Base-by-base conservation (phyloP, 2,797 vertebrate genomes). In the Melopsittacus undulatus region DNA sequence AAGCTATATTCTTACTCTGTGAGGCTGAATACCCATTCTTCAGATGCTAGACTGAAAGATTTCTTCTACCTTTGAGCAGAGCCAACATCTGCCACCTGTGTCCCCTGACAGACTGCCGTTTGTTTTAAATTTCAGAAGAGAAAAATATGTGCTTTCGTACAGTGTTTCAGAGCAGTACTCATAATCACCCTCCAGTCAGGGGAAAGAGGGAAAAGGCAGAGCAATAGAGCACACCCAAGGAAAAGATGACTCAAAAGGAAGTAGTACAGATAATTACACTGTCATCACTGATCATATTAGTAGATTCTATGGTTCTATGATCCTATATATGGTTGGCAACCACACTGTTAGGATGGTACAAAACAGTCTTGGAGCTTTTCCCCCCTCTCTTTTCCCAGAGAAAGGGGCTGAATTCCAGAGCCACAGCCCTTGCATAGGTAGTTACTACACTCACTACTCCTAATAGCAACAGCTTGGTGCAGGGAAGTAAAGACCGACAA, bases 41-140 rank as follows among this genome's bases (percentile, higher is more conserved):
- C 45, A 86, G 68, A 73, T 67, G 68, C 78, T 40, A 46, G 45
- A 77, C 6, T 42, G 57, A 80, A 89, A 63, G 70, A 72, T 56
- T 94, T 85, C 87, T 90, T 95, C 79, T 63, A 84, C 79, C 78
- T 90, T 94, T 96, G 82, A 92, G 67, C 59, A 88, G 78, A 75
- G 70, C 64, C 95, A 96, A 62, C 42, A 83, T 34, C 34, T 56
- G n/a, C 61, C 57, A 52, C 75, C 24, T 61, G 29, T 68, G 36
- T 52, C 26, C 14, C 56, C 26, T 45, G 34, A 85, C 51, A 87
- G 67, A 69, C 19, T 52, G 38, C 21, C 34, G 68, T 81, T 92
- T 86, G 10, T 34, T 87, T 63, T 68, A 73, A 51, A 73, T 67
- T 78, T 79, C 56, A 61, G 63, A 73, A 67, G 26, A 68, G 7